These are phyloP conservation scores for Aplochiton taeniatus DNA, from an alignment of 2,797 vertebrate species.

Conservation along the genomic window DNA sequence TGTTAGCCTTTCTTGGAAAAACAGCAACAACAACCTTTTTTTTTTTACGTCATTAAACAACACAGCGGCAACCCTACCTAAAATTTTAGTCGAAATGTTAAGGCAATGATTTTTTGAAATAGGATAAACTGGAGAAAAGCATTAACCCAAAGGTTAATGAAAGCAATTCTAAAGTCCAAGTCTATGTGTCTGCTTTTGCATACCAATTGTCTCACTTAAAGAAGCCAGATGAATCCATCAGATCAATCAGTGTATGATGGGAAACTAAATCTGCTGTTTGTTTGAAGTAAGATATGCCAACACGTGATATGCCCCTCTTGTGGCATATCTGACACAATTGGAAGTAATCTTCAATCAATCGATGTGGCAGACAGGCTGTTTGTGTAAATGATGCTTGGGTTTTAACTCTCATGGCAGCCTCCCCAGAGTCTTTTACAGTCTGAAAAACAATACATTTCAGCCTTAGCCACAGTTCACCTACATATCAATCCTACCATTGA, in stretches of 20 bases:
- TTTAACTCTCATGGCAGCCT: slow-evolving; percentile 13
- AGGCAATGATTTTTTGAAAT: too few species aligned
- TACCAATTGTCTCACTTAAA: background rate
- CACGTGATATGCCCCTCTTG: background rate
- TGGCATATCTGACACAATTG: slow-evolving; percentile 17
- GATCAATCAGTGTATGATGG: background rate
- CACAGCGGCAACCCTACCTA: too few species aligned
- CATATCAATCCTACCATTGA: background rate
- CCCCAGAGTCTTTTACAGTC: background rate
- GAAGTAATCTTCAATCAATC: slow-evolving; percentile 20
- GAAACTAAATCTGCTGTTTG: background rate
- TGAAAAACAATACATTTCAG: background rate
- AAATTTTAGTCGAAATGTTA: too few species aligned
- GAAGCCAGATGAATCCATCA: background rate
- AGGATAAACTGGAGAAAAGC: background rate
- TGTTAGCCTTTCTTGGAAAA: too few species aligned
- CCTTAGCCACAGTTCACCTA: background rate
- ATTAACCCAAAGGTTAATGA: background rate
- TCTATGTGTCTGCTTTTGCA: background rate
- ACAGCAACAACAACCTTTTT: too few species aligned
- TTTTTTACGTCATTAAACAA: too few species aligned
- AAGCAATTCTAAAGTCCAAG: background rate
- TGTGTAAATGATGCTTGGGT: slow-evolving; percentile 6
- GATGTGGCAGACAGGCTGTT: slow-evolving; percentile 18
- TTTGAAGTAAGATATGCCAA: slow-evolving; percentile 11